Conservation (phyloP, 2,797 vertebrate species). For the Anguilla obscura region DNA sequence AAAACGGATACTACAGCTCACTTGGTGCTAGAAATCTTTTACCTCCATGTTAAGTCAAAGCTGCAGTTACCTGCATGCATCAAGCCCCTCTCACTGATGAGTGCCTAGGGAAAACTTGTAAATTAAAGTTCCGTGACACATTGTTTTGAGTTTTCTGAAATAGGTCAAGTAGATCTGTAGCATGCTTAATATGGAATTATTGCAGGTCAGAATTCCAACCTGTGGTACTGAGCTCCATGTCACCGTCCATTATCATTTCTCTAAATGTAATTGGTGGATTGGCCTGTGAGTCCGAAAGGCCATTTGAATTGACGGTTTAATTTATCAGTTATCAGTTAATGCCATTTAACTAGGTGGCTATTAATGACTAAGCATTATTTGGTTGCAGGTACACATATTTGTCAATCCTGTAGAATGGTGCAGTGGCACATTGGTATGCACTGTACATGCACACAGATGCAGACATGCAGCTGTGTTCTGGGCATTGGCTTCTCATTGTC, state of each 20-base stretch:
- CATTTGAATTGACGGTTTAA: background rate
- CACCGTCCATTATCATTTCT: background rate
- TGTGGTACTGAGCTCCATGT: background rate
- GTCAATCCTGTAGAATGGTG: background rate
- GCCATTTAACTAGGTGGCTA: no score
- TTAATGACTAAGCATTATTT: background rate
- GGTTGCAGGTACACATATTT: background rate
- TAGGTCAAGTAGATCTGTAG: background rate
- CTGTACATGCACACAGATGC: conserved; percentile 2
- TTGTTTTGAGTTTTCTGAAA: background rate
- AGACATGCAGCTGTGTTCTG: conserved; percentile 26
- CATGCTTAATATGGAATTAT: background rate
- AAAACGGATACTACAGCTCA: no score
- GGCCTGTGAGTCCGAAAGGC: background rate
- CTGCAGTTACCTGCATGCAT: background rate
- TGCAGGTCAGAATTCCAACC: background rate
- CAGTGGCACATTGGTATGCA: background rate
- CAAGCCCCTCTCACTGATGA: background rate
- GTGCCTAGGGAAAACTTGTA: background rate
- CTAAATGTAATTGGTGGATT: background rate
- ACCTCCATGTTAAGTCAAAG: background rate
- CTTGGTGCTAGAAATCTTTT: background rate
- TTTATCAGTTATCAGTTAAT: background rate
- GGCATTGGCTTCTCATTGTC: conserved; percentile 55
- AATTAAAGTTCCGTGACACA: background rate